Evolutionary conservation across 2,113 vertebrate species (phyloP), one percentile per base, ranked within the genome.

Genomic region (Acanthisitta chloris): DNA sequence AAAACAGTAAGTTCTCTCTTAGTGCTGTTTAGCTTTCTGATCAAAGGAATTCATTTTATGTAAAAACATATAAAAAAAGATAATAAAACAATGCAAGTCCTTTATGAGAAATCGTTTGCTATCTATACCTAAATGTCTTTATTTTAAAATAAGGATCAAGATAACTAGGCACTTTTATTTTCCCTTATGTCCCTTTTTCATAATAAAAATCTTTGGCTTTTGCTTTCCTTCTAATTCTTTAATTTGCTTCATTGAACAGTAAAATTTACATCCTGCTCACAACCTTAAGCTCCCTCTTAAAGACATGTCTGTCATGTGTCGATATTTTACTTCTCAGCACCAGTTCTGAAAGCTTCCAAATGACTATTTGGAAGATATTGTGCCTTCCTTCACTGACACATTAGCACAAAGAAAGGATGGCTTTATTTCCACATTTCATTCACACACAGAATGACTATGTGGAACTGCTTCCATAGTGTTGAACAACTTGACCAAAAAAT

Each of bases 401-500:
- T 81, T 43, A 94, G 48, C 61, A 23, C 57, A 81, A 87, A 89
- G 83, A 88, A 94, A 92, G 78, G 36, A 19, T 29, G 72, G 51
- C 70, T 96, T 87, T 85, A 52, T 90, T 96, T 90, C 70, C 88
- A 94, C 55, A 52, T 91, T 92, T 88, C 76, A 70, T 92, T 97
- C 78, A 82, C 70, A 90, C 58, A 81, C 25, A 93, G 77, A 48
- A 26, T 55, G 58, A 84, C 93, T 95, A 61, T 6, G 76, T 19
- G 34, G 49, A 97, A 97, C 36, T 80, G 87, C 42, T 71, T 97
- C 93, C 85, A 94, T 46, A 83, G 65, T 62, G 7, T 31, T 34
- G 42, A 95, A 83, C 49, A 94, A 64, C 9, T 55, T 71, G 51
- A 91, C 91, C 72, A 93, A 74, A 59, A 73, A 67, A 31, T 14